Evolutionary conservation across 2,113 vertebrate species (phyloP).

Genomic region (Platanista minor): DNA sequence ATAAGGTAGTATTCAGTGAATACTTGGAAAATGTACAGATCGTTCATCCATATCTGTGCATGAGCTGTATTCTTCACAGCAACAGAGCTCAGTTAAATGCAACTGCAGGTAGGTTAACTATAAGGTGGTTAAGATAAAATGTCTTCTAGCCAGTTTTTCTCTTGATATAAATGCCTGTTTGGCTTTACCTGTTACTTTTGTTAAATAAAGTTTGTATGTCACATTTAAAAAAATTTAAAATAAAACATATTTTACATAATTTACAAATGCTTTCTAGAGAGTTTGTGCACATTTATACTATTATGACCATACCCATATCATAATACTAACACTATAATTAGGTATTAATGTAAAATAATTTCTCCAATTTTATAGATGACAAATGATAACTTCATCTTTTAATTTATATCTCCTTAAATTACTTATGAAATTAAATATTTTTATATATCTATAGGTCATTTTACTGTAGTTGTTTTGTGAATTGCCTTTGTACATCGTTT

Average conservation of each 20-base stretch:
- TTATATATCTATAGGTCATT: not conserved
- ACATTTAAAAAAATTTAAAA: not conserved
- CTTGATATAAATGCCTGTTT: constrained; percentile 73
- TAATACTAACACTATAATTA: not conserved
- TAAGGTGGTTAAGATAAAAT: not conserved
- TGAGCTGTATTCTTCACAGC: constrained; percentile 62
- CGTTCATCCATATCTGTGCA: constrained; percentile 79
- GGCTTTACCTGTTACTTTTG: constrained; percentile 61
- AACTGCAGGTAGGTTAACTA: constrained; percentile 77
- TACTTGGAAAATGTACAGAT: too few relatives aligned
- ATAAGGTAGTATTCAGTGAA: too few relatives aligned
- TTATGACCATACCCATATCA: not conserved
- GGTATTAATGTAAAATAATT: not conserved
- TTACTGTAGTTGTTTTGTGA: not conserved
- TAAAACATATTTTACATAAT: not conserved
- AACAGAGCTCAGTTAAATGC: constrained; percentile 83
- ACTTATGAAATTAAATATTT: not conserved
- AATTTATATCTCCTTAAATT: not conserved
- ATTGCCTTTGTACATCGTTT: not conserved
- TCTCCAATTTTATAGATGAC: not conserved
- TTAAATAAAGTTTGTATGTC: constrained; percentile 76
- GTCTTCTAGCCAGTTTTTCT: constrained; percentile 19
- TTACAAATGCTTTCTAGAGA: not conserved
- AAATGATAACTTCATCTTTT: not conserved
- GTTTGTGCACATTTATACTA: not conserved